These are phyloP conservation scores for Platypus cylindrus DNA, from an alignment of 2,888 invertebrate genomes.

Conservation along the genomic window DNA sequence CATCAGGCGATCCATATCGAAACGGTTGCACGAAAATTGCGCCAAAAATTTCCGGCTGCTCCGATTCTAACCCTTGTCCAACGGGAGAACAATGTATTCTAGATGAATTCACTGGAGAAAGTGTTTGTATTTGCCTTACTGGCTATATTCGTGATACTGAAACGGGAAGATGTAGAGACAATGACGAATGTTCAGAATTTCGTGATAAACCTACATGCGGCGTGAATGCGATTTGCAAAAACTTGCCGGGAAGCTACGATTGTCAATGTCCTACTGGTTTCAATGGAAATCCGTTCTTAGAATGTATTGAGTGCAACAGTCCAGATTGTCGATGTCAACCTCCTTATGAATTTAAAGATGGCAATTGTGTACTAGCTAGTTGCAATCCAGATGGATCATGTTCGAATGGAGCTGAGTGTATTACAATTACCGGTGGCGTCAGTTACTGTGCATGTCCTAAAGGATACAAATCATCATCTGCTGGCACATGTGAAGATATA, in stretches of 20 bases:
- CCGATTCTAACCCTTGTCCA: conserved; percentile 64
- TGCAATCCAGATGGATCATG: conserved; percentile 72
- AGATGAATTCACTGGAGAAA: conserved; percentile 58
- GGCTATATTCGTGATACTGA: conserved; percentile 69
- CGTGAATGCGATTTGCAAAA: conserved; percentile 80
- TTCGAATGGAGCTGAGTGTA: conserved; percentile 78
- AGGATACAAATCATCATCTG: conserved; percentile 62
- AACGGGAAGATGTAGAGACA: conserved; percentile 67
- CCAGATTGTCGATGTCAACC: conserved; percentile 78
- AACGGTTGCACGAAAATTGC: conserved; percentile 57
- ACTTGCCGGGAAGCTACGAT: conserved; percentile 85
- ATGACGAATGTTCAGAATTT: conserved; percentile 71
- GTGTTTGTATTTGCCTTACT: conserved; percentile 80
- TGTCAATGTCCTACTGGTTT: conserved; percentile 82
- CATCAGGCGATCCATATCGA: conserved; percentile 66
- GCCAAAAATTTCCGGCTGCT: conserved; percentile 55
- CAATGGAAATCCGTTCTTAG: conserved; percentile 78
- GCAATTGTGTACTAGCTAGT: conserved; percentile 73
- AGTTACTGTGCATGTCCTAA: conserved; percentile 90
- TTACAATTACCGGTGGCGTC: conserved; percentile 76
- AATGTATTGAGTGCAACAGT: conserved; percentile 67
- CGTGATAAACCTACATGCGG: conserved; percentile 73
- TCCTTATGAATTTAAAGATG: conserved; percentile 66
- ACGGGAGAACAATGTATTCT: conserved; percentile 74
- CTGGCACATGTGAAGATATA: conserved; percentile 75